Evolutionary conservation across 2,113 vertebrate species (phyloP).

Genomic region (Sarotherodon lohbergeri): DNA sequence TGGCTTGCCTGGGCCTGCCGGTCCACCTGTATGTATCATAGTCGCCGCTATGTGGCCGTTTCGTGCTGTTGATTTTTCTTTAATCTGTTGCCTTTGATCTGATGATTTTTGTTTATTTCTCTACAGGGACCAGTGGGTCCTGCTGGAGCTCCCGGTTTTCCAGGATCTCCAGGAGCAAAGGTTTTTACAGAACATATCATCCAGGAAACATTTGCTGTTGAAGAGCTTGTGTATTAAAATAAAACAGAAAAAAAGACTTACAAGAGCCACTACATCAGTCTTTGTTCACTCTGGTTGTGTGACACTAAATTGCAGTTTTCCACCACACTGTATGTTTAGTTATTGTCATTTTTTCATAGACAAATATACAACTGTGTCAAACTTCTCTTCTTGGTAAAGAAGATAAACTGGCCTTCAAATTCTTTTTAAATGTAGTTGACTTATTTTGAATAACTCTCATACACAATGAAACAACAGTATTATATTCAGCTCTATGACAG

Average conservation of each 20-base stretch:
- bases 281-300: neutral
- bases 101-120: neutral
- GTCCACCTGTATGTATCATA: constrained; percentile 85
- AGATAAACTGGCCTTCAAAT: neutral
- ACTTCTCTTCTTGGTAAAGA: neutral
- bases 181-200: constrained; percentile 53
- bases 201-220: neutral
- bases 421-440: neutral
- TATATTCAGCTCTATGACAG: neutral
- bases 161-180: constrained; percentile 92
- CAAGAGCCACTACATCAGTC: neutral
- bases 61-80: neutral
- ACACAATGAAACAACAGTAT: neutral
- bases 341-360: neutral
- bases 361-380: neutral
- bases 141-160: constrained; percentile 91
- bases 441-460: neutral
- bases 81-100: neutral
- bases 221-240: neutral
- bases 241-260: neutral
- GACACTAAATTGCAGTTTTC: neutral
- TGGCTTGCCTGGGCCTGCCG: constrained; percentile 90
- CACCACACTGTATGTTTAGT: neutral
- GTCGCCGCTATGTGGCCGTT: neutral
- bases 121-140: constrained; percentile 89